Conservation (phyloP, 2,888 invertebrate species). For the Cheilosia vernalis region DNA sequence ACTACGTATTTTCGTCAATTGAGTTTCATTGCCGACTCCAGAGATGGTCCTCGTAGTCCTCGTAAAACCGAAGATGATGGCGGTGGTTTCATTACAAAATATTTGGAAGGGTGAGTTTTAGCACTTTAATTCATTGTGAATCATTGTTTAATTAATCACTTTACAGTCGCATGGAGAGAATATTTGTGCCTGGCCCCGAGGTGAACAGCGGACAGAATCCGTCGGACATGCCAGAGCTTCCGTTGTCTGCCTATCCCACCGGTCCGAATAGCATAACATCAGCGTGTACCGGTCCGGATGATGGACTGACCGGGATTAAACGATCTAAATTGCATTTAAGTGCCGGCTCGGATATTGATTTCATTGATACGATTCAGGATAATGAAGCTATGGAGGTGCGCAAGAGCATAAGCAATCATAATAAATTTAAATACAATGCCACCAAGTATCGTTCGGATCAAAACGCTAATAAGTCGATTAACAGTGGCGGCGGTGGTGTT, state of each 20-base stretch:
- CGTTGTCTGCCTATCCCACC: constrained; percentile 84
- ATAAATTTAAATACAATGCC: constrained; percentile 79
- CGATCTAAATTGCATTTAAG: constrained; percentile 87
- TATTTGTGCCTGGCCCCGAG: constrained; percentile 80
- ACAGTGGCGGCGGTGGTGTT: constrained; percentile 30
- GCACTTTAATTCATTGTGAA: background rate
- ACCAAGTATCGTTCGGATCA: constrained; percentile 77
- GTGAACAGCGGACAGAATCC: constrained; percentile 89
- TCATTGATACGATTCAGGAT: constrained; percentile 86
- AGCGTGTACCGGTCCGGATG: constrained; percentile 92
- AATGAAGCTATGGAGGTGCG: constrained; percentile 81
- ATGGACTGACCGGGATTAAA: constrained; percentile 90
- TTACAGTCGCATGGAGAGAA: constrained; percentile 81
- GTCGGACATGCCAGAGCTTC: constrained; percentile 88
- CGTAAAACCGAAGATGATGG: constrained; percentile 84
- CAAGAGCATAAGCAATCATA: constrained; percentile 80
- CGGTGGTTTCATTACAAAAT: constrained; percentile 88
- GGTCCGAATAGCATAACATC: constrained; percentile 86
- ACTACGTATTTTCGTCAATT: constrained; percentile 89
- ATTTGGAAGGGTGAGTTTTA: constrained; percentile 87
- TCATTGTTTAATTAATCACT: constrained; percentile 7
- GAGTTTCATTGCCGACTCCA: constrained; percentile 87
- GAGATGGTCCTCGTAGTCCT: constrained; percentile 82
- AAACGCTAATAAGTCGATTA: constrained; percentile 77
- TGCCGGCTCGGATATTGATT: constrained; percentile 87